Evolutionary conservation across 2,113 vertebrate genomes (phyloP), one percentile per base, ranked within the genome.

Genomic region (Datnioides undecimradiatus): DNA sequence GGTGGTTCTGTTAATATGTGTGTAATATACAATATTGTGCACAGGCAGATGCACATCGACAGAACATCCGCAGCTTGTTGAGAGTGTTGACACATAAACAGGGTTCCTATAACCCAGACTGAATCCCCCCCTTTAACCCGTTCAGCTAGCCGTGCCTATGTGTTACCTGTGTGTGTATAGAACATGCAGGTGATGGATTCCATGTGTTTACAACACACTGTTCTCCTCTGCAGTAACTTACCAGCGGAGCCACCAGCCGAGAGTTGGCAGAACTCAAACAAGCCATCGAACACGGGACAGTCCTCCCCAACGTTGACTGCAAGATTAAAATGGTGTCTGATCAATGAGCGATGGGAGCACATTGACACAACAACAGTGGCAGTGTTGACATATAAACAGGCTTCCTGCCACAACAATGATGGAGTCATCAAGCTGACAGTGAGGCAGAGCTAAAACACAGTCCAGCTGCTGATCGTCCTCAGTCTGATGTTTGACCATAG

Each of bases 231-330:
- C n/a, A n/a, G n/a, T n/a, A 14, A 88, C 97, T 96, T 92, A 98
- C 98, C 98, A 19, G 98, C 97, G 63, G 97, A 99, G 74, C 97
- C 98, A 57, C 98, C 97, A 19, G 97, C 95, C 52, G 97, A 99
- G 58, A 99, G 95, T 85, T 99, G 97, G 87, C 97, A 99, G 88
- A 99, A 99, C 82, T 99, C 98, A 92, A 98, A 99, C 52, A 99
- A 85, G 67, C 97, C 97, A 52, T 99, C 97, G 48, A 99, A 99
- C 57, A 99, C 97, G 0, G 98, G 98, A 89, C 97, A 98, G 84
- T 99, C 97, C 83, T 99, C 97, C 78, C 98, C 97, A n/a, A 99
- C 98, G 0, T 99, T 99, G 88, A 99, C 98, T 99, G 93, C 23
- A 90, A 0, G 46, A 62, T 17, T 3, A 75, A 19, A 46, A 17